Conservation (phyloP, 2,888 invertebrate genomes). For the Limenitis camilla region DNA sequence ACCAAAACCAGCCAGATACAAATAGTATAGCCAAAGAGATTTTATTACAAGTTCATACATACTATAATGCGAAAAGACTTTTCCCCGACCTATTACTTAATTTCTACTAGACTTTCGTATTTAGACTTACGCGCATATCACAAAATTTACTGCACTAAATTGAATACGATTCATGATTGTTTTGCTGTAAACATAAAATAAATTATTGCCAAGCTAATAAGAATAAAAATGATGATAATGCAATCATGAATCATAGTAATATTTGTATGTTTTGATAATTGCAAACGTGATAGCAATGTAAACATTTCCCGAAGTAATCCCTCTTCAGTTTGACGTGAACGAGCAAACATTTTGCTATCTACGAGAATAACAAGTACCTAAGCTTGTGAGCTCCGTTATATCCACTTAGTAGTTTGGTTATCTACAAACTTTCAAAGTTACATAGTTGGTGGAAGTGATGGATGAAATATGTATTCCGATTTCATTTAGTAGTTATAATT, state of each 20-base stretch:
- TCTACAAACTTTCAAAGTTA: background rate
- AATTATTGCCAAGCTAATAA: too few species aligned
- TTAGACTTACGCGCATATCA: too few species aligned
- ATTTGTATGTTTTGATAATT: background rate
- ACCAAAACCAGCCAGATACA: too few species aligned
- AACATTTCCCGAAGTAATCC: background rate
- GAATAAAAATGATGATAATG: background rate
- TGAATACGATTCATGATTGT: too few species aligned
- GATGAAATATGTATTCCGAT: background rate
- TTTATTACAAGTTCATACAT: too few species aligned
- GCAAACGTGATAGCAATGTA: background rate
- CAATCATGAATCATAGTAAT: background rate
- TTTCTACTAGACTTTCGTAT: too few species aligned
- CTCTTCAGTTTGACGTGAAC: background rate
- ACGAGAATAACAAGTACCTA: constrained; percentile 1
- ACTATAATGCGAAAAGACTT: too few species aligned
- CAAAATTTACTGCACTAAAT: too few species aligned
- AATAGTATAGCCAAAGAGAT: too few species aligned
- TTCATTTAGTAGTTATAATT: background rate
- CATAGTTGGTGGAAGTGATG: background rate
- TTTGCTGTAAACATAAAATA: too few species aligned
- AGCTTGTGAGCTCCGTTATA: background rate
- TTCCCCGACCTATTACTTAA: too few species aligned
- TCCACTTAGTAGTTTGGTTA: constrained; percentile 2
- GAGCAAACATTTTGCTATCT: background rate